Percentiles rank a stretch among this genome's conserved stretches.
Evolutionary conservation across 2,113 vertebrate species (phyloP).

Genomic region (Thymallus thymallus): DNA sequence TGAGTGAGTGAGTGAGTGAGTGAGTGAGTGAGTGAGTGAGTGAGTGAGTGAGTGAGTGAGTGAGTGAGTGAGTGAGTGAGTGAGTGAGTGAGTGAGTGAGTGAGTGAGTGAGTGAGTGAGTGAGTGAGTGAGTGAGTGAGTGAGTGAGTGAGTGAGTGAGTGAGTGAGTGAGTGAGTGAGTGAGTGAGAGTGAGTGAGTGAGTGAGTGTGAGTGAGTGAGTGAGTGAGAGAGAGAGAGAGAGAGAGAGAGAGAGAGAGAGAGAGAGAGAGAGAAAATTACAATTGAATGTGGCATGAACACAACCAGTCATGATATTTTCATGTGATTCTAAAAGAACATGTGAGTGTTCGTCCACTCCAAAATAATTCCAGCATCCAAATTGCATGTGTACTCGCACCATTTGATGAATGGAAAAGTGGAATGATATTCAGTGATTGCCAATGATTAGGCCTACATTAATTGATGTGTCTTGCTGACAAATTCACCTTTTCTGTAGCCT

Average conservation of each 20-base stretch:
- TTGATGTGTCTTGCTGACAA: too few species aligned
- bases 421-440: too few species aligned
- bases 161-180: not conserved
- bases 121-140: not conserved
- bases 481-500: slow-evolving; percentile 2
- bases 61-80: not conserved
- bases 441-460: too few species aligned
- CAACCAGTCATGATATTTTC: too few species aligned
- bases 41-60: not conserved
- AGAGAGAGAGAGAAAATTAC: slow-evolving; percentile 1
- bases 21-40: slow-evolving; percentile 4
- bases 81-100: slow-evolving; percentile 4
- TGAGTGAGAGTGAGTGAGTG: not conserved
- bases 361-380: too few species aligned
- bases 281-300: too few species aligned
- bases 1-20: not conserved
- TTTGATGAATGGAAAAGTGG: too few species aligned
- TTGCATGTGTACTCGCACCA: too few species aligned
- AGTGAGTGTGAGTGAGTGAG: slow-evolving; percentile 1
- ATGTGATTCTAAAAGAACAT: too few species aligned
- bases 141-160: slow-evolving; percentile 4
- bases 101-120: not conserved
- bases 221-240: slow-evolving; percentile 2
- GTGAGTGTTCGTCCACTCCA: too few species aligned
- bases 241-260: not conserved